phyloP scores from a whole-genome alignment of 2,113 vertebrate genomes.

The Garra rufa region DNA sequence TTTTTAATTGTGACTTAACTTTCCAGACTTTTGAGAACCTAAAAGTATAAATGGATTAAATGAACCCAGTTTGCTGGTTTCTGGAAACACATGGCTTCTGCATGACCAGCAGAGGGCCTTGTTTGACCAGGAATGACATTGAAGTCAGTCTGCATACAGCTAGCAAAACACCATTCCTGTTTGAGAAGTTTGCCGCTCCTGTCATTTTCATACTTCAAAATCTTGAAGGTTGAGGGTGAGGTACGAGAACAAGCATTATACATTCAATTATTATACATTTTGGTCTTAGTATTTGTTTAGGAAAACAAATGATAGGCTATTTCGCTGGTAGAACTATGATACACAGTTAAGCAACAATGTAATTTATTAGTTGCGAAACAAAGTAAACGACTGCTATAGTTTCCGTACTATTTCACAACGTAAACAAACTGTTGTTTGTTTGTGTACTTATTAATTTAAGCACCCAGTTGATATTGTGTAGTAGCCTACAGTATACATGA shows the following conservation, averaged over 20 bases:
- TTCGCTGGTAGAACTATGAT: too few relatives aligned
- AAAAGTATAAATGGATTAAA: background rate
- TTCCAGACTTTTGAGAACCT: background rate
- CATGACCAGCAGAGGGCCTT: conserved; percentile 56
- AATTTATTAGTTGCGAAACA: too few relatives aligned
- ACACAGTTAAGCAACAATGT: too few relatives aligned
- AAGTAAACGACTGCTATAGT: too few relatives aligned
- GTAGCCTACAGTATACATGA: too few relatives aligned
- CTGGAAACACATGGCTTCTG: background rate
- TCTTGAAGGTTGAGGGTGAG: background rate
- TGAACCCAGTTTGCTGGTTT: background rate
- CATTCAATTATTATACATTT: background rate
- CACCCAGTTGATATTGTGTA: too few relatives aligned
- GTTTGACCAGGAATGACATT: conserved; percentile 49
- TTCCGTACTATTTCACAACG: too few relatives aligned
- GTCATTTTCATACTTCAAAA: background rate
- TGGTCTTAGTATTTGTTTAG: background rate
- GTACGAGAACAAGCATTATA: background rate
- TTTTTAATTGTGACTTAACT: background rate
- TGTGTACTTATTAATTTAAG: too few relatives aligned
- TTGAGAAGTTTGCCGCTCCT: background rate
- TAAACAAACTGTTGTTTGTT: too few relatives aligned
- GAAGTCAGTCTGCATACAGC: background rate
- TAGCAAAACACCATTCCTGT: background rate
- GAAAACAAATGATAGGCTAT: background rate